These are phyloP conservation scores for Aphrocallistes beatrix DNA, from an alignment of 37 sponge, comb jelly and placozoan species.

Conservation along the genomic window DNA sequence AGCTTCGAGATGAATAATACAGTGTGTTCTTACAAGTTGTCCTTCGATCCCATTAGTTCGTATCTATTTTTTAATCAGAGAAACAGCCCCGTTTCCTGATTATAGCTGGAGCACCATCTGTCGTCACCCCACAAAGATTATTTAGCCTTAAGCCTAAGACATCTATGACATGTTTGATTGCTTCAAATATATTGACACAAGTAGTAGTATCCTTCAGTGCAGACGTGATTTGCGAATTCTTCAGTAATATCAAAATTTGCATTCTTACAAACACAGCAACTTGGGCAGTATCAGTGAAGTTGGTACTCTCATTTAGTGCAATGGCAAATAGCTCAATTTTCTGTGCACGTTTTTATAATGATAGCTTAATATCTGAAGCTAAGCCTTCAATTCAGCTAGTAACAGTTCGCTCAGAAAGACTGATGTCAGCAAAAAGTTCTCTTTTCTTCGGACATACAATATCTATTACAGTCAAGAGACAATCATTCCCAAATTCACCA, in stretches of 20 bases:
- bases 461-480: background rate
- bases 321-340: background rate
- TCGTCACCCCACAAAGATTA: background rate
- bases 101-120: constrained; percentile 15
- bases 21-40: background rate
- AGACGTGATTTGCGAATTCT: background rate
- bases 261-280: constrained; percentile 6
- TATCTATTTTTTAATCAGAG: background rate
- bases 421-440: background rate
- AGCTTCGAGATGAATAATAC: background rate
- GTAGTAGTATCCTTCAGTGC: constrained; percentile 1
- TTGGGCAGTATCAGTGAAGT: background rate
- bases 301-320: background rate
- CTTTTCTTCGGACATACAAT: background rate
- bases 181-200: background rate
- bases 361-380: background rate
- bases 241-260: background rate
- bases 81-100: constrained; percentile 9
- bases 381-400: constrained; percentile 9
- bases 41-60: background rate
- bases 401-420: constrained; percentile 17
- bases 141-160: background rate
- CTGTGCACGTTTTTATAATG: background rate
- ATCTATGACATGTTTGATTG: background rate
- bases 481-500: background rate